Base-by-base conservation (phyloP, 2,888 invertebrate species). In the Lasius platythorax region DNA sequence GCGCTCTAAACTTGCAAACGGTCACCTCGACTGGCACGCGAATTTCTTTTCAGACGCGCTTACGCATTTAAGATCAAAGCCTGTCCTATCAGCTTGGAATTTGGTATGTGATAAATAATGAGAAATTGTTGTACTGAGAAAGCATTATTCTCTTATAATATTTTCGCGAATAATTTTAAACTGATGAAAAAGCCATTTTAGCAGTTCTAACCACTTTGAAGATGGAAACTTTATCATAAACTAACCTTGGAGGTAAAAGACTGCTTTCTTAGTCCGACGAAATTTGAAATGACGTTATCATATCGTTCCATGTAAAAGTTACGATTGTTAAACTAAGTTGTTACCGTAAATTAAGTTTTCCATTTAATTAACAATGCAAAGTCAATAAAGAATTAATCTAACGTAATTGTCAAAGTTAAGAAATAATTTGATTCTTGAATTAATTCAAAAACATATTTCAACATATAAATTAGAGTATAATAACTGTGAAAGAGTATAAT, bases 1-100 rank as follows among this genome's bases (percentile, higher is more conserved):
- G 40, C 46, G 61, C 64, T 76, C 23, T 53, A 76, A 64, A 53
- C 43, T 53, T 64, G 43, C 66, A 63, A 81, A 81, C n/a, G 46
- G 79, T 72, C 79, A 73, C 58, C 46, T 37, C 61, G 18, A 18
- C 37, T 37, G 46, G 46, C 8, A 30, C 15, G 43, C 40, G 33
- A 61, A 61, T 33, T 46, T 73, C 46, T 50, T 63, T 73, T 81
- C 73, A 37, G 30, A 28, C 18, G 43, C 46, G 12, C 30, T 70
- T 43, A 70, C 15, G 50, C 8, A 11, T 33, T 50, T 56, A 40
- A 30, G 56, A 68, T 43, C 43, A 23, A 43, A 78, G 70, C n/a
- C n/a, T 15, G 40, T 46, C 23, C 12, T n/a, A 11, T 33, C 46
- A 15, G n/a, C n/a, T 46, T 40, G 23, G 18, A 67, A 46, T 46